Conservation (phyloP, 2,888 invertebrate genomes). For the Papilio gigon region DNA sequence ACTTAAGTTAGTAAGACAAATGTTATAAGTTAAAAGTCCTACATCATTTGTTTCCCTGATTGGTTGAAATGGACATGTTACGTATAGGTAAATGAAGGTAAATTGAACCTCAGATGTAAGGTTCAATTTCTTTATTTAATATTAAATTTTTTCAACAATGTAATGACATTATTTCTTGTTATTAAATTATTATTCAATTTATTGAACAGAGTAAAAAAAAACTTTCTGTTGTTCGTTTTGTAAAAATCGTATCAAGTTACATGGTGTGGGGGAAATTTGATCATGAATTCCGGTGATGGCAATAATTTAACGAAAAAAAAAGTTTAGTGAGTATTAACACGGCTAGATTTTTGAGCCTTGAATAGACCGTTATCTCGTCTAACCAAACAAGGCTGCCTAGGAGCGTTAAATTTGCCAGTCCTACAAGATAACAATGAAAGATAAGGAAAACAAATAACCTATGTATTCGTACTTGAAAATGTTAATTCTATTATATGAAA, state of each 20-base stretch:
- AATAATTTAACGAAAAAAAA: background rate
- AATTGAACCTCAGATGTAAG: too few species aligned
- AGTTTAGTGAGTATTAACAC: background rate
- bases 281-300: background rate
- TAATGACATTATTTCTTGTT: too few species aligned
- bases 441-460: constrained; percentile 15
- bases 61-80: too few species aligned
- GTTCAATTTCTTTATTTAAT: too few species aligned
- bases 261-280: background rate
- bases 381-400: constrained; percentile 28
- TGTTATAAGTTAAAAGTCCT: background rate
- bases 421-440: constrained; percentile 10
- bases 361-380: constrained; percentile 5
- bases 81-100: too few species aligned
- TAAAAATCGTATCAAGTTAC: background rate
- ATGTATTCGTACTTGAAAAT: background rate
- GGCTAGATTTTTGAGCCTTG: background rate
- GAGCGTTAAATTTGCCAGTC: constrained; percentile 18
- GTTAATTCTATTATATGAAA: background rate
- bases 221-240: background rate
- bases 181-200: background rate
- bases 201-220: too few species aligned
- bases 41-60: too few species aligned
- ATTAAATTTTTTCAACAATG: too few species aligned
- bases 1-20: background rate